Percentiles rank a stretch among this genome's conserved stretches.
These are phyloP conservation scores for Gadus macrocephalus DNA, from an alignment of 2,113 vertebrate species.

Conservation along the genomic window DNA sequence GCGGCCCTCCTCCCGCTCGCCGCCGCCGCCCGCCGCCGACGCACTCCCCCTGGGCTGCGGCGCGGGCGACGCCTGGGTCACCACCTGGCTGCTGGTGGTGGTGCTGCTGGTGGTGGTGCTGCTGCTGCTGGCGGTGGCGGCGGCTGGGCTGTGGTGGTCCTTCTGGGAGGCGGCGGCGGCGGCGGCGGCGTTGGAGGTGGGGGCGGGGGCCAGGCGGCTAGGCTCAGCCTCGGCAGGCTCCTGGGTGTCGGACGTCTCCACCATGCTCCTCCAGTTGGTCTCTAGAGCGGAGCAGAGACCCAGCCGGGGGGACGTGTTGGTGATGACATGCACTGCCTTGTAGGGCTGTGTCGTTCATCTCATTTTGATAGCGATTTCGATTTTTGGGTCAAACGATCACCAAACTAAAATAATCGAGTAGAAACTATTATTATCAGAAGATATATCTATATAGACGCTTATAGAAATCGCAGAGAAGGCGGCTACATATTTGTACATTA, in stretches of 20 bases:
- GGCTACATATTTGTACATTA: too few species aligned
- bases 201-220: slow-evolving; percentile 48
- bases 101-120: slow-evolving; percentile 14
- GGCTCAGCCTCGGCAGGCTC: slow-evolving; percentile 81
- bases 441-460: too few species aligned
- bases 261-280: slow-evolving; percentile 98
- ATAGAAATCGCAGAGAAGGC: too few species aligned
- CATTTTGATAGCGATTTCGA: too few species aligned
- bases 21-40: slow-evolving; percentile 10
- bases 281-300: slow-evolving; percentile 63
- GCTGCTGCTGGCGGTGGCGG: slow-evolving; percentile 19
- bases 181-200: slow-evolving; percentile 27
- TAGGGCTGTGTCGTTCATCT: too few species aligned
- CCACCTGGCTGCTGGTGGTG: not conserved
- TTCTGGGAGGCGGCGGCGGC: slow-evolving; percentile 50
- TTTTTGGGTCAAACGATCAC: too few species aligned
- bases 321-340: too few species aligned
- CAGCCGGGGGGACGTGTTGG: too few species aligned
- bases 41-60: slow-evolving; percentile 51
- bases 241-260: slow-evolving; percentile 86
- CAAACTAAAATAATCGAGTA: too few species aligned
- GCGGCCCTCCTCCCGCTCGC: slow-evolving; percentile 82
- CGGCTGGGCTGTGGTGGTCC: slow-evolving; percentile 28
- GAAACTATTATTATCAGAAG: too few species aligned
- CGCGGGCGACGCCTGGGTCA: slow-evolving; percentile 41